phyloP scores from a whole-genome alignment of 1,140 invertebrate species.

The Matsumurasca onukii region DNA sequence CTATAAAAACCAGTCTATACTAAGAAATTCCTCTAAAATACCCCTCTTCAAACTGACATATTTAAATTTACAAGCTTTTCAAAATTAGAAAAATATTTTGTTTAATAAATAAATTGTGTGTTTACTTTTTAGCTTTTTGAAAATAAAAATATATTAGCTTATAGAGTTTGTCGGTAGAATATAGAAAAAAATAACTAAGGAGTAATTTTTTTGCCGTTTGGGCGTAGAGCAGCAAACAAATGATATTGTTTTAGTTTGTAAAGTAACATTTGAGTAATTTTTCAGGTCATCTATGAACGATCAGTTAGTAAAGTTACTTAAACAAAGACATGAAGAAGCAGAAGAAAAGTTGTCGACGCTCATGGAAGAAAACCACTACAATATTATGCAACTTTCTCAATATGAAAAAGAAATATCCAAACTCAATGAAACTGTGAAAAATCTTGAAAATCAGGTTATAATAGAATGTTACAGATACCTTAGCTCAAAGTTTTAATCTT shows the following conservation, averaged over 20 bases:
- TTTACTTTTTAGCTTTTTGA: too few species aligned
- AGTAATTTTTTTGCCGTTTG: too few species aligned
- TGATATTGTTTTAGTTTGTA: too few species aligned
- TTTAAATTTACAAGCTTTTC: too few species aligned
- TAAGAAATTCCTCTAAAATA: too few species aligned
- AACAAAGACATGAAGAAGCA: not conserved
- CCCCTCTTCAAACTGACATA: too few species aligned
- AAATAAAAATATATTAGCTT: too few species aligned
- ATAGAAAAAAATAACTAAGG: too few species aligned
- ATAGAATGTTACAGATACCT: not conserved
- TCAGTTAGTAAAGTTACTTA: not conserved
- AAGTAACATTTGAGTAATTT: too few species aligned
- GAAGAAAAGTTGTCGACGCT: not conserved
- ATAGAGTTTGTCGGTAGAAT: too few species aligned
- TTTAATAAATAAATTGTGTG: not conserved
- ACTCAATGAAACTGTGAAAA: not conserved
- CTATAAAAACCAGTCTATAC: not conserved
- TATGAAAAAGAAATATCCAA: not conserved
- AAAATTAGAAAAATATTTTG: constrained; percentile 3
- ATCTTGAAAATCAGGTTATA: constrained; percentile 9
- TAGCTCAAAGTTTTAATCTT: not conserved
- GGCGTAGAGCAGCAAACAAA: too few species aligned
- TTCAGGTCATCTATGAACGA: too few species aligned
- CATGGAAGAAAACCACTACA: constrained; percentile 4
- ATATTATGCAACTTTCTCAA: not conserved